Evolutionary conservation across 2,113 vertebrate genomes (phyloP).

Genomic region (Chionodraco myersi): DNA sequence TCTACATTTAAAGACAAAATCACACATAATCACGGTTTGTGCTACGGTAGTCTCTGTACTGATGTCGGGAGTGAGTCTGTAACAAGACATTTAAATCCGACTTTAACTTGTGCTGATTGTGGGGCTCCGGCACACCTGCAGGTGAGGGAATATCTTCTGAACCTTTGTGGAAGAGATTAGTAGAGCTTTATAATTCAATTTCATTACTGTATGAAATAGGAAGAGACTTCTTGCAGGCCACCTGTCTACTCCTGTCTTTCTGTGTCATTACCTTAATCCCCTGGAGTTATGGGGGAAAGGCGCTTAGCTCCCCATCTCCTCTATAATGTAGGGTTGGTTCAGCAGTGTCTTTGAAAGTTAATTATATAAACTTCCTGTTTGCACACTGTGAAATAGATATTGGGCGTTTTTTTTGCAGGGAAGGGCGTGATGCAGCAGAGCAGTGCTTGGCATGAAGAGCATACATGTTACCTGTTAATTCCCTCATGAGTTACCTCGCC

Average conservation of each 20-base stretch:
- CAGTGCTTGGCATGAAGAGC: constrained; percentile 44
- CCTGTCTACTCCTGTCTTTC: constrained; percentile 67
- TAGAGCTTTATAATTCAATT: constrained; percentile 75
- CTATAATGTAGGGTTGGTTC: constrained; percentile 49
- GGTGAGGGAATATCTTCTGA: constrained; percentile 50
- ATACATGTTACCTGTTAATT: constrained; percentile 66
- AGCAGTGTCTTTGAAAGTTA: constrained; percentile 65
- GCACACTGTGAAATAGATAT: constrained; percentile 26
- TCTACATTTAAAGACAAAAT: background rate
- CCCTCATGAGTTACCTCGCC: constrained; percentile 58
- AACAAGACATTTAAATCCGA: constrained; percentile 26
- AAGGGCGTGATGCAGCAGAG: constrained; percentile 30
- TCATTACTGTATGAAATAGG: constrained; percentile 72
- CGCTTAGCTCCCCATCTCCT: constrained; percentile 53
- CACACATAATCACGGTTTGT: background rate
- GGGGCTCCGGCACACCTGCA: constrained; percentile 45
- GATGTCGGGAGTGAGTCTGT: constrained; percentile 14
- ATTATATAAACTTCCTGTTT: constrained; percentile 70
- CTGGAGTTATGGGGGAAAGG: constrained; percentile 55
- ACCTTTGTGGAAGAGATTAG: constrained; percentile 73
- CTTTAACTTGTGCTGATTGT: constrained; percentile 32
- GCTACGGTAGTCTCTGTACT: background rate
- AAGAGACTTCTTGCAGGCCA: constrained; percentile 62
- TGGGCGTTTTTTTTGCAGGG: constrained; percentile 13
- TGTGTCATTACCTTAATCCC: constrained; percentile 76